These are phyloP conservation scores for Darevskia mixta DNA, from an alignment of 2,797 vertebrate genomes.

Conservation along the genomic window DNA sequence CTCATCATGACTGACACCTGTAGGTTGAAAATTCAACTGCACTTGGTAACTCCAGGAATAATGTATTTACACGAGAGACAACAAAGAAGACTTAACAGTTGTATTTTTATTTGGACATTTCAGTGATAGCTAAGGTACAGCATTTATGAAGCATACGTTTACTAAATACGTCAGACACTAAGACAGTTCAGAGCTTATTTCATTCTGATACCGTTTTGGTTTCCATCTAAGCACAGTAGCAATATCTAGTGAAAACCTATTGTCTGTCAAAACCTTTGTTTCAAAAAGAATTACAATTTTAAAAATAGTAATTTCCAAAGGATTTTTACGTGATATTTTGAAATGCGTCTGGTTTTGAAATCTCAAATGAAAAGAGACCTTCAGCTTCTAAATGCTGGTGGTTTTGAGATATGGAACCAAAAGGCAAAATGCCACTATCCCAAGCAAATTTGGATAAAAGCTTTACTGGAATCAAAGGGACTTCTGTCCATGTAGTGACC, in stretches of 20 bases:
- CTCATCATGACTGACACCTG: too few species aligned
- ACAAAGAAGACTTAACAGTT: slow-evolving; percentile 45
- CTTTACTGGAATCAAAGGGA: not conserved
- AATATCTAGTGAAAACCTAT: slow-evolving; percentile 69
- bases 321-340: slow-evolving; percentile 48
- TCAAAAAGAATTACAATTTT: slow-evolving; percentile 66
- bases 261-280: slow-evolving; percentile 71
- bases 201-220: slow-evolving; percentile 74
- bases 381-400: slow-evolving; percentile 69
- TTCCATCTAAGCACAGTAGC: slow-evolving; percentile 71
- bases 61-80: slow-evolving; percentile 31
- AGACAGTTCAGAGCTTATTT: slow-evolving; percentile 78
- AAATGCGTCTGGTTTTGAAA: slow-evolving; percentile 63
- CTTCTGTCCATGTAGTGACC: not conserved
- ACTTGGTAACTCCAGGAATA: not conserved
- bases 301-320: slow-evolving; percentile 40
- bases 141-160: slow-evolving; percentile 88
- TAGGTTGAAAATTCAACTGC: not conserved
- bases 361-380: slow-evolving; percentile 59
- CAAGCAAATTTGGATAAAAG: not conserved
- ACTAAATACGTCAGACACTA: slow-evolving; percentile 90
- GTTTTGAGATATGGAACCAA: slow-evolving; percentile 64
- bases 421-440: slow-evolving; percentile 6
- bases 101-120: slow-evolving; percentile 82
- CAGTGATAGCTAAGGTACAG: slow-evolving; percentile 83